Evolutionary conservation across 1,140 invertebrate species (phyloP), one percentile per base, ranked within the genome.

Genomic region (Aphelinus atriplicis): DNA sequence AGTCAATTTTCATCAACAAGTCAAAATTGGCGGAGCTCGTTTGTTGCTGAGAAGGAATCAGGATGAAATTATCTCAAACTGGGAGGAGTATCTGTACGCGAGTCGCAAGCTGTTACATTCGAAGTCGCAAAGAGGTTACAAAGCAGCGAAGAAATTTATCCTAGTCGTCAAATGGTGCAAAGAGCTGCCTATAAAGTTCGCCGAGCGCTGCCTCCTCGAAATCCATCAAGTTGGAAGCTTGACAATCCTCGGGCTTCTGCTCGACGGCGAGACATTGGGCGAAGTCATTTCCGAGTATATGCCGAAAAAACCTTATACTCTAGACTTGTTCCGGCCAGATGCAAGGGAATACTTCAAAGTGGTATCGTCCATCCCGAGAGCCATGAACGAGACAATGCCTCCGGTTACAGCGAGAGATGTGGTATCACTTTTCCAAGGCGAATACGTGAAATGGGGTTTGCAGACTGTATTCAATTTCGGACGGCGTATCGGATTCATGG

Each of bases 151-250:
- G 7, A 55, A 56, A 43, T 68, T 57, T 10, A 26, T 68, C 10
- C 26, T 46, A 45, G 3, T 53, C 45, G 7, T 10, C 7, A 68
- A 56, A 43, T 86, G 85, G 85, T 80, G 84, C 56, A 78, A 82
- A 6, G 71, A 81, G 1, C 72, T 86, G 3, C 84, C 85, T 0
- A 75, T 83, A 0, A 83, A 73, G 55, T 84, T 86, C 63, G 47
- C 64, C 0, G 53, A 79, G 10, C 10, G 60, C 48, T 70, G 58
- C 2, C 9, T 79, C 1, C 7, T 9, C 7, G 55, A 68, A 45
- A 55, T 68, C 4, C 5, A 57, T 45, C 5, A 46, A 7, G 26
- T 3, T 2, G 55, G 55, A 5, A 55, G 55, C 45, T 46, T 73
- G 43, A 62, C 42, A 3, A 67, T 67, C 61, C 62, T 73, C 7